Evolutionary conservation across 92 coral and sea anemone species (phyloP), one percentile per base, ranked within the genome.

Genomic region (Bergia sp.): DNA sequence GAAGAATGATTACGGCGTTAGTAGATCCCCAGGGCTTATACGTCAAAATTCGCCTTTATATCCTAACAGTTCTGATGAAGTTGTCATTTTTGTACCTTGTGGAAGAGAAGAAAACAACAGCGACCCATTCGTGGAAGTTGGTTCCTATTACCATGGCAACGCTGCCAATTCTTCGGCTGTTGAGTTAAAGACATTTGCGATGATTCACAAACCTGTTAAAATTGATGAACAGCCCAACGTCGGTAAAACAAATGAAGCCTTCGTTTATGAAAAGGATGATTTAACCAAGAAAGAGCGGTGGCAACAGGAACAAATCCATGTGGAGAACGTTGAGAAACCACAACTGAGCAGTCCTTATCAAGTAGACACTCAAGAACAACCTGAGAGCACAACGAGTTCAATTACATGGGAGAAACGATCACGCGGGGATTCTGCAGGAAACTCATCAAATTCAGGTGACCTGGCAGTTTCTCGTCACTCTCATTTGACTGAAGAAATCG

Each of bases 51-150:
- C 86, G 15, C 41, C 76, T 20, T 10, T 82, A 11, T 44, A 12
- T 64, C 86, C 76, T 11, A 20, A 74, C 0, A 2, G 66, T 65
- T 82, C 77, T 9, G 13, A 66, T 3, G 86, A 82, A 66, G 66
- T 43, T 21, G 66, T 82, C 23, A 82, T 76, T 10, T 82, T 82
- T 66, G 86, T 82, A 5, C 86, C 86, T 39, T 40, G 37, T 1
- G 16, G 12, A 21, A 61, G 16, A 1, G 73, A 39, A 21, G 4
- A 61, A 16, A 2, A 61, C 5, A 7, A 18, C 15, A 10, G 7
- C 53, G 55, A 2, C 55, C 74, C 44, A 5, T 18, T 12, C 5
- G 18, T 5, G 5, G 50, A 43, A 40, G 20, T 21, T 5, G 11
- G 39, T 5, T 40, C 39, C 11, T 39, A 61, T 39, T 9, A 20